Conservation (phyloP, 2,797 vertebrate species). For the Microctenopoma lineatum region DNA sequence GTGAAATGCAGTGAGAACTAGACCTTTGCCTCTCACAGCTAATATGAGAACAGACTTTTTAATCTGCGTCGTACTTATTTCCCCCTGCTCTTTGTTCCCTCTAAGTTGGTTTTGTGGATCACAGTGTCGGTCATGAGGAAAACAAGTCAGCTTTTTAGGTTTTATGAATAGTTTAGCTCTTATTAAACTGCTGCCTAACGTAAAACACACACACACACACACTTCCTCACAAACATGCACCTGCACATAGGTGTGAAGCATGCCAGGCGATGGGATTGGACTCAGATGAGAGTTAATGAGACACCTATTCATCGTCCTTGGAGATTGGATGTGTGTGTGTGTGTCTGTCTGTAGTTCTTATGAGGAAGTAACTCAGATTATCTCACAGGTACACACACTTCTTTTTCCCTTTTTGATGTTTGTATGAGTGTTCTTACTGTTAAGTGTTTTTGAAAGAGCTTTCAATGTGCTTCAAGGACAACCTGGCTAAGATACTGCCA, state of each 20-base stretch:
- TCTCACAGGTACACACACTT: constrained; percentile 12
- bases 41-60: constrained; percentile 20
- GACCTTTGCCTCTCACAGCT: background rate
- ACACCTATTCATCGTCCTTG: constrained; percentile 59
- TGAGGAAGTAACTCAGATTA: constrained; percentile 19
- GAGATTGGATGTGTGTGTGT: constrained; percentile 8
- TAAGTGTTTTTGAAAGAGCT: constrained; percentile 44
- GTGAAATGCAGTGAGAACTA: constrained; percentile 23
- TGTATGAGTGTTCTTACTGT: constrained; percentile 22
- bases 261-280: constrained; percentile 58
- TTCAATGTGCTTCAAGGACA: constrained; percentile 67
- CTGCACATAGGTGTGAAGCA: constrained; percentile 38
- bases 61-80: constrained; percentile 19
- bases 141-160: constrained; percentile 51
- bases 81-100: constrained; percentile 24
- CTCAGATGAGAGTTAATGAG: constrained; percentile 70
- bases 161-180: constrained; percentile 57
- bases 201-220: constrained; percentile 31
- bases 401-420: constrained; percentile 4
- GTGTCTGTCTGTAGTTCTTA: background rate
- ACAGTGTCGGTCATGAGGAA: constrained; percentile 34
- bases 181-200: constrained; percentile 42
- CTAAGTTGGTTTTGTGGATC: constrained; percentile 41
- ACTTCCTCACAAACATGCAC: constrained; percentile 5
- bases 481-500: constrained; percentile 45